Base-by-base conservation (phyloP, 1,140 invertebrate genomes). In the Bacillus rossius region DNA sequence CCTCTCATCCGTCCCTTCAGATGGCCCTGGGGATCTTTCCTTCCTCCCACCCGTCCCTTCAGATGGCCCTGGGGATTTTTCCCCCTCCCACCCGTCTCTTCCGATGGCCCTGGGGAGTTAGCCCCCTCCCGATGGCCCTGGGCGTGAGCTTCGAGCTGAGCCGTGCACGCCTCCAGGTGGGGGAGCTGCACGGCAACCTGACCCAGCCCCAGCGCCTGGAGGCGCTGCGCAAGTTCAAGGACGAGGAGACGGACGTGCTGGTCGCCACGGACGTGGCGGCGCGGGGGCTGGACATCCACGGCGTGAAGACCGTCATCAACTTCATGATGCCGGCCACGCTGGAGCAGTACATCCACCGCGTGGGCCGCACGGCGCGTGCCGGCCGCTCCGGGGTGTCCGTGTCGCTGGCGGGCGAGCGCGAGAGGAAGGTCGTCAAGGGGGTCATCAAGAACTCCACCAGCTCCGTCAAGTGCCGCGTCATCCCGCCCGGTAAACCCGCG, bases 261-360 rank as follows among this genome's bases (percentile, higher is more conserved):
- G 83, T 98, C 49, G 94, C 94, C 0, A 99, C 96, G 3, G 96
- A 99, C 79, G 88, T 99, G 20, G 96, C 96, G 7, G 94, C 96
- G 23, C 79, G 96, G 75, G 96, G 96, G 74, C 79, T 99, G 23
- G 96, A 99, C 75, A 99, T 99, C 65, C 84, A 89, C 45, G 94
- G 92, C 7, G 94, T 99, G 0, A 91, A 95, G 77, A 98, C 94
- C 37, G 95, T 85, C 62, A 92, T 99, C 40, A 99, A 99, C 76
- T 98, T 96, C 73, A 87, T 92, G 0, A 88, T 99, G 87, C 96
- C 96, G 2, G 86, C 88, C 17, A 93, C 92, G 0, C 73, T 97
- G 8, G 91, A 98, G 69, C 94, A 97, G 75, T 99, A 99, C 68
- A 94, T 99, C 71, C 96, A 99, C 68, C 80, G 85, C 71, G 86